A percentile compares a stretch with the other conserved stretches of the same genome.
Conservation (phyloP, 1,140 invertebrate species). For the Potamilus streckersoni region DNA sequence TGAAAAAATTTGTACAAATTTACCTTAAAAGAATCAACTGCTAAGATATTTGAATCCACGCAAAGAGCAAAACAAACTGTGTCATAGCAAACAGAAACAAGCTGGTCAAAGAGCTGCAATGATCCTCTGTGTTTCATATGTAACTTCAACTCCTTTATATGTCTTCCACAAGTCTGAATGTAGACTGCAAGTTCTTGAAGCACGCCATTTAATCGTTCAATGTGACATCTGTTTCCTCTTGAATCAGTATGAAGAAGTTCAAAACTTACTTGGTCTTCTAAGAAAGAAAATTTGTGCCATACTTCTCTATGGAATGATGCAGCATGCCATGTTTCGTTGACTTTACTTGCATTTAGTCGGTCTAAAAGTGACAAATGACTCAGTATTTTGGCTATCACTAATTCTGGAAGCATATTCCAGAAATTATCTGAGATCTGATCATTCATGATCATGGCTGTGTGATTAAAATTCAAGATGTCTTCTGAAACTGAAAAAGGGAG, state of each 20-base stretch:
- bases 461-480: background rate
- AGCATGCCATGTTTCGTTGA: conserved; percentile 6
- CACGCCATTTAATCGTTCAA: background rate
- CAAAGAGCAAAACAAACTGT: background rate
- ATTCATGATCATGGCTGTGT: background rate
- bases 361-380: conserved; percentile 1
- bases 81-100: conserved; percentile 4
- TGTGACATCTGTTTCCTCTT: background rate
- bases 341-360: conserved; percentile 2
- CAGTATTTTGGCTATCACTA: conserved; percentile 8
- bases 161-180: conserved; percentile 3
- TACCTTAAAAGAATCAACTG: conserved; percentile 5
- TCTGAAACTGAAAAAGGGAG: background rate
- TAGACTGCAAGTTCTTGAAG: background rate
- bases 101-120: too few species aligned
- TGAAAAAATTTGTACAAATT: conserved; percentile 7
- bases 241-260: background rate
- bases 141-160: background rate
- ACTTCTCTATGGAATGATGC: conserved; percentile 6
- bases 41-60: conserved; percentile 10
- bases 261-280: background rate
- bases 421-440: background rate
- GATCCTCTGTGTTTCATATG: too few species aligned
- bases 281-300: conserved; percentile 11
- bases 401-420: conserved; percentile 15